Evolutionary conservation across 2,113 vertebrate species (phyloP).

Genomic region (Coryphaenoides rupestris): DNA sequence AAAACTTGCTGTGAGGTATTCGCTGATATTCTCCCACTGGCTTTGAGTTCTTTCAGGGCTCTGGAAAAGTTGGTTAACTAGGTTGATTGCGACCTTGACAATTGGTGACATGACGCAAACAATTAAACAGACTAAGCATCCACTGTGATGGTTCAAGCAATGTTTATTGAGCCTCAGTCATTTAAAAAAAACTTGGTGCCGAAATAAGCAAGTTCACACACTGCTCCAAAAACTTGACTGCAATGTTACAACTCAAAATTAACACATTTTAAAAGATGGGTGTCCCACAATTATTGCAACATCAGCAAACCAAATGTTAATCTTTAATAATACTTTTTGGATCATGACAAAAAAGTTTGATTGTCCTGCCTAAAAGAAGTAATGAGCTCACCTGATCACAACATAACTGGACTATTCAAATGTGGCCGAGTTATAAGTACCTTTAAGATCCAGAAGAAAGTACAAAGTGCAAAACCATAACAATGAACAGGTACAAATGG

Average conservation of each 20-base stretch:
- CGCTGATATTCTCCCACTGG: constrained; percentile 32
- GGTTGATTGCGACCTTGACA: no score
- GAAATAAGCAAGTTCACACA: constrained; percentile 67
- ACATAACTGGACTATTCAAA: constrained; percentile 39
- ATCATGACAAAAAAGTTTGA: constrained; percentile 62
- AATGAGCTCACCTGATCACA: constrained; percentile 54
- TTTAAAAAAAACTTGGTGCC: constrained; percentile 61
- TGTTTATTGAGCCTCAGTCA: constrained; percentile 70
- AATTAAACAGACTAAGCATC: neutral
- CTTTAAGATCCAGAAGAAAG: constrained; percentile 43
- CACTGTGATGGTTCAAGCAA: constrained; percentile 4
- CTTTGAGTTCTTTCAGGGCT: neutral
- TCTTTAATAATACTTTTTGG: constrained; percentile 64
- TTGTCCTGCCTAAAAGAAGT: constrained; percentile 54
- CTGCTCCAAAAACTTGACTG: constrained; percentile 65
- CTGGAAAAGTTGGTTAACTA: neutral
- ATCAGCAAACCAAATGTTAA: constrained; percentile 51
- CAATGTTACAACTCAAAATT: constrained; percentile 72
- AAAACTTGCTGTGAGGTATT: constrained; percentile 99
- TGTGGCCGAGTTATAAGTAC: constrained; percentile 45
- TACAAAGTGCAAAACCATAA: constrained; percentile 65
- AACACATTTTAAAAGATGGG: constrained; percentile 49
- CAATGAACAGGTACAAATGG: constrained; percentile 58
- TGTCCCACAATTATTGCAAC: constrained; percentile 63
- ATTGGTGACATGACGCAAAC: no score